These are phyloP conservation scores for Sceloporus tristichus DNA, from an alignment of 2,113 vertebrate species.

Conservation along the genomic window DNA sequence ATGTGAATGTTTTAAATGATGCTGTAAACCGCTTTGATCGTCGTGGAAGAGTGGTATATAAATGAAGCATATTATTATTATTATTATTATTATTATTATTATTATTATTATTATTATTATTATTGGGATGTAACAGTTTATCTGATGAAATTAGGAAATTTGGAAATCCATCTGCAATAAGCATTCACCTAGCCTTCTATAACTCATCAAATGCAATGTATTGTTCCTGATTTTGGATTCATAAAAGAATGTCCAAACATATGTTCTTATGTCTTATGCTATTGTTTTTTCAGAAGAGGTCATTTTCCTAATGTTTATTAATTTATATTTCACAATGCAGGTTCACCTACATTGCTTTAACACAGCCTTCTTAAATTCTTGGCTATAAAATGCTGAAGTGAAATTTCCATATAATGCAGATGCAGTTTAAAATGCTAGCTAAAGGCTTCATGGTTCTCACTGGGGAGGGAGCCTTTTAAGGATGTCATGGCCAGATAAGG, in stretches of 20 bases:
- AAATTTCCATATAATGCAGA: constrained; percentile 21
- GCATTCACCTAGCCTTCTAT: neutral
- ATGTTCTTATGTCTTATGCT: neutral
- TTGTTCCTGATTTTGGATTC: neutral
- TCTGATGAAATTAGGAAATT: neutral
- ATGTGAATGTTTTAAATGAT: no score
- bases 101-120: no score
- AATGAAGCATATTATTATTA: no score
- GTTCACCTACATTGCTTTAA: constrained; percentile 19
- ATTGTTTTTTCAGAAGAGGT: neutral
- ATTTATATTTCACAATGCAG: neutral
- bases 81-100: no score
- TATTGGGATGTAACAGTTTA: neutral
- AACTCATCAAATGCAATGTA: neutral
- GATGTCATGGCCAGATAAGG: constrained; percentile 61
- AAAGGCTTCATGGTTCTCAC: constrained; percentile 43
- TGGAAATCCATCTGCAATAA: neutral
- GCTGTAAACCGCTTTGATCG: no score
- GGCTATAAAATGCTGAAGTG: constrained; percentile 40
- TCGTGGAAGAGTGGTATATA: no score
- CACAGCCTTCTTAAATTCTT: constrained; percentile 33
- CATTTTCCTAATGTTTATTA: neutral
- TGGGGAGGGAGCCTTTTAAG: constrained; percentile 64
- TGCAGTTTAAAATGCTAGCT: constrained; percentile 46
- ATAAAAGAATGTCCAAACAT: neutral